These are phyloP conservation scores for Homarus gammarus DNA, from an alignment of 2,888 invertebrate species.

Conservation along the genomic window DNA sequence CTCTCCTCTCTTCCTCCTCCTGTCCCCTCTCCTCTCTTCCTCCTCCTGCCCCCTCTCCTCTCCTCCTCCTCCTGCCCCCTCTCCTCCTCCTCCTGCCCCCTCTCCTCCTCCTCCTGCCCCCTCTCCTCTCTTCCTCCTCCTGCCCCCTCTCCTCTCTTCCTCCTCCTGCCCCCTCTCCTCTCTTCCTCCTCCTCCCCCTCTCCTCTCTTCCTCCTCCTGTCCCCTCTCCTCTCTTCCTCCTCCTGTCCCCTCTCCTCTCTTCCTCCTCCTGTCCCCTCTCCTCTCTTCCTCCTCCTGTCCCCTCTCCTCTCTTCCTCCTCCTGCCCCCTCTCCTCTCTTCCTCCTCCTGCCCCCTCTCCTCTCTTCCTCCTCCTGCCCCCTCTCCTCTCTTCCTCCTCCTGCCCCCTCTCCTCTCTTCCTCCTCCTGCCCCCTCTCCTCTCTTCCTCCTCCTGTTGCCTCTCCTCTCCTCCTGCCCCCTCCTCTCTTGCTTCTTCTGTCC, in stretches of 20 bases:
- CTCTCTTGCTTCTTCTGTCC: too few species aligned
- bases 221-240: neutral
- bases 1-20: too few species aligned
- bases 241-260: neutral
- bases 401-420: neutral
- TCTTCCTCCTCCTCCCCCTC: neutral
- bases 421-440: too few species aligned
- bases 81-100: too few species aligned
- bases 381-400: neutral
- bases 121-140: neutral
- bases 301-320: neutral
- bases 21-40: too few species aligned
- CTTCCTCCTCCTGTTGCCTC: too few species aligned
- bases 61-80: too few species aligned
- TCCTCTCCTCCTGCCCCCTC: too few species aligned
- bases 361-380: neutral
- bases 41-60: too few species aligned
- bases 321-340: neutral
- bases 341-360: neutral
- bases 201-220: neutral
- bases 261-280: neutral
- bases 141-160: constrained; percentile 9
- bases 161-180: neutral
- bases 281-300: constrained; percentile 16
- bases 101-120: too few species aligned